Conservation (phyloP, 2,888 invertebrate genomes). For the Tetragnatha montana region DNA sequence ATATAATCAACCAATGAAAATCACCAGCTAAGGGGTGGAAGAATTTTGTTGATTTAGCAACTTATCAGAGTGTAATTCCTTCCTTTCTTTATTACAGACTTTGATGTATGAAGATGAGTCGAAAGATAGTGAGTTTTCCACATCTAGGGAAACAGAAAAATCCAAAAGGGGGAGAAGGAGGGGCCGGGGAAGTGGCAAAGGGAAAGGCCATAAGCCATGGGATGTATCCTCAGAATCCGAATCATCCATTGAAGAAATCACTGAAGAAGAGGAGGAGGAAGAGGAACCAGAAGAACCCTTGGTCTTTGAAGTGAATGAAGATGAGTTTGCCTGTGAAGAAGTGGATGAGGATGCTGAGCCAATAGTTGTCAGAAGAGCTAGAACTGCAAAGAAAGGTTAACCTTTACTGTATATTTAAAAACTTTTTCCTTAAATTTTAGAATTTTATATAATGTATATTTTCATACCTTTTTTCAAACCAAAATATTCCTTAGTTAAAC, state of each 20-base stretch:
- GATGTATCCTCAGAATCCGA: conserved; percentile 62
- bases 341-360: conserved; percentile 84
- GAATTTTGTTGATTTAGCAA: background rate
- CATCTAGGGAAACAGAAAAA: conserved; percentile 69
- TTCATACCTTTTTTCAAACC: too few relatives aligned
- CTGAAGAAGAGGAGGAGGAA: conserved; percentile 74
- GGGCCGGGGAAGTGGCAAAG: conserved; percentile 72
- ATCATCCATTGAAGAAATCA: conserved; percentile 70
- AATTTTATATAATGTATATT: too few relatives aligned
- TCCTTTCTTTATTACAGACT: conserved; percentile 14
- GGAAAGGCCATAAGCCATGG: conserved; percentile 72
- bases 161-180: conserved; percentile 56
- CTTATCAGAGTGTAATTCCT: background rate
- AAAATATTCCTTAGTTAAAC: too few relatives aligned
- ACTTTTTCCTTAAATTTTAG: too few relatives aligned
- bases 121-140: conserved; percentile 64
- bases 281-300: conserved; percentile 78
- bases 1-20: too few relatives aligned
- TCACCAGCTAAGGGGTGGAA: too few relatives aligned
- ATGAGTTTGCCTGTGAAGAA: conserved; percentile 90
- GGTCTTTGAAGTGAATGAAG: conserved; percentile 83
- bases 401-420: background rate
- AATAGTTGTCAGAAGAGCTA: conserved; percentile 82
- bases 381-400: conserved; percentile 87
- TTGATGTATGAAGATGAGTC: conserved; percentile 67